phyloP scores from a whole-genome alignment of 2,888 invertebrate species.

The Drosophila picticornis region DNA sequence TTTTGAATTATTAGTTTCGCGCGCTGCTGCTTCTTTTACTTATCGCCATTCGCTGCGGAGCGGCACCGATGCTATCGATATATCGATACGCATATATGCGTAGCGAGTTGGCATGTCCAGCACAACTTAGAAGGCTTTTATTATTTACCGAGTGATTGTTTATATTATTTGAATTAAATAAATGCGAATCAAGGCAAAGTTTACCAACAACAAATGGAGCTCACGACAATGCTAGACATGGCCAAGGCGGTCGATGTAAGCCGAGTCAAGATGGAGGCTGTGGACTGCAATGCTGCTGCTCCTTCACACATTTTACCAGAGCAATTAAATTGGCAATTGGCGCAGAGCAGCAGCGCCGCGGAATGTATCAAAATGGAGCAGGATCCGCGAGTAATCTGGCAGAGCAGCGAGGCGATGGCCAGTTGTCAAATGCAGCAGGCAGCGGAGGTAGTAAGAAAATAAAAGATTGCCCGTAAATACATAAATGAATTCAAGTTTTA shows the following conservation, averaged over 20 bases:
- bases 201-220: not conserved
- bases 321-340: conserved; percentile 30
- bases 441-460: conserved; percentile 21
- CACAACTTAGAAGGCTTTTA: not conserved
- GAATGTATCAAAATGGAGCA: conserved; percentile 9
- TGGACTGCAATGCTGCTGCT: conserved; percentile 2
- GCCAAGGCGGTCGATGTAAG: not conserved
- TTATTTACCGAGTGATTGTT: conserved; percentile 22
- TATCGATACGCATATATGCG: not conserved
- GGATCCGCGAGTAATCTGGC: conserved; percentile 10
- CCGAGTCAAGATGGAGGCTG: conserved; percentile 26
- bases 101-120: conserved; percentile 16
- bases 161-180: conserved; percentile 12
- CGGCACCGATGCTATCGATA: not conserved
- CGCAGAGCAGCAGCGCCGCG: not conserved
- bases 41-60: not conserved
- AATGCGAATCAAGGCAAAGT: not conserved
- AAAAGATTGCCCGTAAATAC: not conserved
- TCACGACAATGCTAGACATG: conserved; percentile 8
- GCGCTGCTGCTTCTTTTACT: conserved; percentile 3
- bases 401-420: conserved; percentile 1
- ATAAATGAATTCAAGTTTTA: not conserved
- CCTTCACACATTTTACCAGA: not conserved
- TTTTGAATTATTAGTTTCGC: not conserved
- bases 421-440: conserved; percentile 1